Evolutionary conservation across 2,113 vertebrate genomes (phyloP).

Genomic region (Columbina picui): DNA sequence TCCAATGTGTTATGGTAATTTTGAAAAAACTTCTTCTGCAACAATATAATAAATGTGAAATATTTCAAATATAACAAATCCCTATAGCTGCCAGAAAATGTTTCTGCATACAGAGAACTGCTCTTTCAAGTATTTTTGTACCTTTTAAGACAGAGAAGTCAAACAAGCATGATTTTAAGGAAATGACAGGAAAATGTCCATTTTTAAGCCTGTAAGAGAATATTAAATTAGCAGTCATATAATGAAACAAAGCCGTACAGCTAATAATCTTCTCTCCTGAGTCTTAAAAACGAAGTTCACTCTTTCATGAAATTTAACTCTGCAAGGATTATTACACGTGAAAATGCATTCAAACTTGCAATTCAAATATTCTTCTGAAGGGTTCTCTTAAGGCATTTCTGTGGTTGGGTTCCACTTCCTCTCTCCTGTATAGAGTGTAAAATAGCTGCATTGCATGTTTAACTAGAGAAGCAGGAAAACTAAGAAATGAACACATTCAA

Average conservation of each 20-base stretch:
- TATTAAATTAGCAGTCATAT: constrained; percentile 22
- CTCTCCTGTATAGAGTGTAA: not conserved
- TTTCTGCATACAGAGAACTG: not conserved
- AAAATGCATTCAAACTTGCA: not conserved
- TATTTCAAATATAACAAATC: not conserved
- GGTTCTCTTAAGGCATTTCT: not conserved
- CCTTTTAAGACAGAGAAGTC: not conserved
- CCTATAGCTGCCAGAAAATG: not conserved
- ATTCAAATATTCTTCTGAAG: not conserved
- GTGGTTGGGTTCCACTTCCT: not conserved
- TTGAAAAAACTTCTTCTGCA: not conserved
- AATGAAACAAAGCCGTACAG: constrained; percentile 37
- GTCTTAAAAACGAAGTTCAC: not conserved
- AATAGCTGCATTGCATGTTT: not conserved
- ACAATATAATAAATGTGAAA: not conserved
- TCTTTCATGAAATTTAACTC: not conserved
- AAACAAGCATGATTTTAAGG: constrained; percentile 1
- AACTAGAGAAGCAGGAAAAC: not conserved
- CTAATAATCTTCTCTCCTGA: not conserved
- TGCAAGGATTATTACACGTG: not conserved
- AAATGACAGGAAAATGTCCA: constrained; percentile 16
- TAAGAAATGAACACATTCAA: not conserved
- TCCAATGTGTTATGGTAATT: not conserved
- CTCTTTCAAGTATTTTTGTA: constrained; percentile 39
- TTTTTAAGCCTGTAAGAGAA: constrained; percentile 45